These are phyloP conservation scores for Nannobrachium achirus DNA, from an alignment of 2,113 vertebrate genomes.

Conservation along the genomic window DNA sequence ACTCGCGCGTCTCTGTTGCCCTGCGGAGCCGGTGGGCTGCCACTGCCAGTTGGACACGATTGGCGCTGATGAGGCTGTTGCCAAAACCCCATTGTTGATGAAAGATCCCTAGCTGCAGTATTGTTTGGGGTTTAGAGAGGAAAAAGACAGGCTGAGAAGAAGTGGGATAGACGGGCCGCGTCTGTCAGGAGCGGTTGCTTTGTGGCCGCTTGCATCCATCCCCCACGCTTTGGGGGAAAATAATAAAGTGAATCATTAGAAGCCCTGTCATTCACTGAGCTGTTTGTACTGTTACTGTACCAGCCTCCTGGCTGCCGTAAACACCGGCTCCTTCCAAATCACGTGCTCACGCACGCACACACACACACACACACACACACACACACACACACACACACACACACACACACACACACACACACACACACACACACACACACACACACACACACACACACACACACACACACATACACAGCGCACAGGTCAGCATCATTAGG, in stretches of 20 bases:
- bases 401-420: too few relatives aligned
- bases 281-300: conserved; percentile 44
- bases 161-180: conserved; percentile 69
- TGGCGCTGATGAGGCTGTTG: conserved; percentile 60
- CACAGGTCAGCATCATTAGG: conserved; percentile 61
- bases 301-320: conserved; percentile 47
- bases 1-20: too few relatives aligned
- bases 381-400: too few relatives aligned
- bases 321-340: conserved; percentile 5
- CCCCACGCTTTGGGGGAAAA: conserved; percentile 69
- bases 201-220: conserved; percentile 70
- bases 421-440: too few relatives aligned
- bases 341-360: conserved; percentile 14
- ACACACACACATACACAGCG: conserved; percentile 21
- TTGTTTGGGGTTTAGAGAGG: conserved; percentile 59
- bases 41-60: conserved; percentile 49
- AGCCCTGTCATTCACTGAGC: conserved; percentile 74
- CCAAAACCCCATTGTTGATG: conserved; percentile 70
- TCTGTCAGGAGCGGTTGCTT: conserved; percentile 76
- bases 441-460: too few relatives aligned
- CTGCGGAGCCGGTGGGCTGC: conserved; percentile 28
- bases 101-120: conserved; percentile 67
- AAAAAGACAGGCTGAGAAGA: conserved; percentile 63
- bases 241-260: conserved; percentile 81
- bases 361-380: conserved; percentile 29